Conservation (phyloP, 2,797 vertebrate genomes). For the Sciurus vulgaris region DNA sequence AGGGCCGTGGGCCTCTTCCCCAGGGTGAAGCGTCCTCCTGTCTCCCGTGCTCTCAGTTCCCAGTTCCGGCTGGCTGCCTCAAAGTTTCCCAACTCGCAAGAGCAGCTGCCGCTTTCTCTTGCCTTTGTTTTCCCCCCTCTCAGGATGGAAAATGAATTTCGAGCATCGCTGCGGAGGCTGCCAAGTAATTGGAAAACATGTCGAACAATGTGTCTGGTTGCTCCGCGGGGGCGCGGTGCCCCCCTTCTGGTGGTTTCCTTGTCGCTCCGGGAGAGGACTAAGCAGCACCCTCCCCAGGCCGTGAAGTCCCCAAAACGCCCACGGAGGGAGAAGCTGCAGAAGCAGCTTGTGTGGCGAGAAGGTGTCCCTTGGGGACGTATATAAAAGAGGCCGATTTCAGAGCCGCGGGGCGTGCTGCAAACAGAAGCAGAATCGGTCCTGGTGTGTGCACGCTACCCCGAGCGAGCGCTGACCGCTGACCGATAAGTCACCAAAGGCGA, state of each 20-base stretch:
- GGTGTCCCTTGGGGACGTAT: neutral
- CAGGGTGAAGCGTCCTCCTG: rapidly evolving
- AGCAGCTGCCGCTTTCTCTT: neutral
- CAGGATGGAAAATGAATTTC: slow-evolving; percentile 40
- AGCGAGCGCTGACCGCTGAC: neutral
- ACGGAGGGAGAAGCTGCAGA: neutral
- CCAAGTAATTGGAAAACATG: slow-evolving; percentile 59
- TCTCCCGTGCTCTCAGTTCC: too few species aligned
- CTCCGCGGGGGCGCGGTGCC: neutral
- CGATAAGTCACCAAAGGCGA: neutral
- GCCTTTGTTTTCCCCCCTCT: slow-evolving; percentile 20
- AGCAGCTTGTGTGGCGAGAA: neutral
- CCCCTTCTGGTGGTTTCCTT: neutral
- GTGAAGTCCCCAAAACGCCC: neutral
- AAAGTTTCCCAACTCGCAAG: neutral
- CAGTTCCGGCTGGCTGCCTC: neutral
- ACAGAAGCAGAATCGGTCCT: slow-evolving; percentile 71
- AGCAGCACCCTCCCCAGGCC: neutral
- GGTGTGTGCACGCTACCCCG: slow-evolving; percentile 7
- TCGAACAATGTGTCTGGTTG: slow-evolving; percentile 10
- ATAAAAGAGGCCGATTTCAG: slow-evolving; percentile 56
- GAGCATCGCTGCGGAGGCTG: neutral
- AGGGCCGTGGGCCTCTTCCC: neutral
- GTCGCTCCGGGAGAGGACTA: neutral
- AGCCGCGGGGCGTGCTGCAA: slow-evolving; percentile 65